Conservation (phyloP, 2,113 vertebrate species). For the Caretta caretta region DNA sequence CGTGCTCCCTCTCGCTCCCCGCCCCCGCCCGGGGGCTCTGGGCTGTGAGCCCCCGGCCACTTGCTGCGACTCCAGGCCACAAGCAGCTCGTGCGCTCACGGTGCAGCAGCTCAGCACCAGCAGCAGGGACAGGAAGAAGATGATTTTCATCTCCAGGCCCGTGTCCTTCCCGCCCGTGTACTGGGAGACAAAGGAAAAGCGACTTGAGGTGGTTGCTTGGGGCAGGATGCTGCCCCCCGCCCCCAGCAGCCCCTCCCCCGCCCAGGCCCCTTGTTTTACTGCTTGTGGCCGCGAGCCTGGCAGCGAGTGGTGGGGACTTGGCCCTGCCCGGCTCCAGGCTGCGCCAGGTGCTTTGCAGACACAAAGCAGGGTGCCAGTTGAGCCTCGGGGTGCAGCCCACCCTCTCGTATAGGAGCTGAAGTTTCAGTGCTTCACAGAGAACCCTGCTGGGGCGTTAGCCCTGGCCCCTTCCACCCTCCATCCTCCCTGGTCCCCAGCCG, state of each 20-base stretch:
- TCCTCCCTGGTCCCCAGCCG: background rate
- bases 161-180: background rate
- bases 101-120: slow-evolving; percentile 75
- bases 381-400: background rate
- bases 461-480: too few relatives aligned
- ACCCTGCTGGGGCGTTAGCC: too few relatives aligned
- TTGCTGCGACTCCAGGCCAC: fast-evolving
- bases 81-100: background rate
- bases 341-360: background rate
- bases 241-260: fast-evolving
- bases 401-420: background rate
- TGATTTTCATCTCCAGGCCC: slow-evolving; percentile 23
- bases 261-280: background rate
- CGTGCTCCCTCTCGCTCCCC: fast-evolving
- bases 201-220: fast-evolving
- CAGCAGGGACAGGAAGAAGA: slow-evolving; percentile 72
- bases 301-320: fast-evolving
- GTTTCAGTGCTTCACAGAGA: background rate
- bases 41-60: background rate
- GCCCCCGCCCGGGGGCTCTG: too few relatives aligned
- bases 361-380: background rate
- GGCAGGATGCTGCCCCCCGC: background rate
- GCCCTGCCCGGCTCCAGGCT: too few relatives aligned
- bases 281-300: background rate
- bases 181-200: background rate